These are phyloP conservation scores for Laterallus jamaicensis DNA, from an alignment of 2,113 vertebrate genomes.

Conservation along the genomic window DNA sequence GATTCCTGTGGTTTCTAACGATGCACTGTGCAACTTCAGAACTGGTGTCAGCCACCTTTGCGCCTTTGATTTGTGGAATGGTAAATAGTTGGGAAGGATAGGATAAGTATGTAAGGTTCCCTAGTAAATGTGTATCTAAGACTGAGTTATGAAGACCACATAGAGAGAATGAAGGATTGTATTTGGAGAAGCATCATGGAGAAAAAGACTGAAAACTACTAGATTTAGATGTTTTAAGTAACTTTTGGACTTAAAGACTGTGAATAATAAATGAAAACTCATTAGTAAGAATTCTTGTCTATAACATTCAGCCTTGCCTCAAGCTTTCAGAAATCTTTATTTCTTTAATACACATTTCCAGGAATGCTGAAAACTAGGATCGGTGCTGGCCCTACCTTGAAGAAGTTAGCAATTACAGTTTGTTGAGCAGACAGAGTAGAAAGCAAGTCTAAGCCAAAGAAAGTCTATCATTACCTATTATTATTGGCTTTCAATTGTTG, in stretches of 20 bases:
- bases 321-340: background rate
- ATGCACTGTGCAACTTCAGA: background rate
- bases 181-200: background rate
- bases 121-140: background rate
- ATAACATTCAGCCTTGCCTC: background rate
- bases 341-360: background rate
- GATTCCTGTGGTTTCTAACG: background rate
- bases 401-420: background rate
- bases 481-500: background rate
- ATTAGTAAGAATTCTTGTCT: background rate
- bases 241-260: background rate
- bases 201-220: background rate
- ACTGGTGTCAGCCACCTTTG: background rate
- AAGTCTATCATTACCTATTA: background rate
- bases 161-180: background rate
- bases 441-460: background rate
- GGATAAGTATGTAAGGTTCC: background rate
- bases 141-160: background rate
- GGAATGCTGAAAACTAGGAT: conserved; percentile 25
- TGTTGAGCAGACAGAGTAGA: background rate
- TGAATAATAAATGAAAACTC: background rate
- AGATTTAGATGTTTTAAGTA: background rate
- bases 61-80: background rate
- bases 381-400: background rate
- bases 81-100: background rate